phyloP scores from a whole-genome alignment of 2,888 invertebrate genomes.

The Hydrotaea diabolus region DNA sequence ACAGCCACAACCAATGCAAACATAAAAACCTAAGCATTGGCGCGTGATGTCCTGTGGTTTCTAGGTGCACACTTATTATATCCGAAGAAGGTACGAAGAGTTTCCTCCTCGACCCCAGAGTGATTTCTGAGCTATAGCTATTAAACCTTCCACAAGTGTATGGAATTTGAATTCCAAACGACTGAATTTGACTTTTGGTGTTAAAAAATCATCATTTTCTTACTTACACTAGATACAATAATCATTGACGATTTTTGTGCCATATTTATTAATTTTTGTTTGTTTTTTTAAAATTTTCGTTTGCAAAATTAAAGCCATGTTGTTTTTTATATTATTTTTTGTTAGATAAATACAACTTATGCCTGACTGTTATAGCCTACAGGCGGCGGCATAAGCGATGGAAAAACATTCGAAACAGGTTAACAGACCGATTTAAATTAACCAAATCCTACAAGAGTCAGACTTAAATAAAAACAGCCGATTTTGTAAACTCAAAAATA shows the following conservation, averaged over 20 bases:
- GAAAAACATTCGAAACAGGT: slow-evolving; percentile 34
- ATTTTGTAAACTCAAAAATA: neutral
- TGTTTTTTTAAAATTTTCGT: slow-evolving; percentile 29
- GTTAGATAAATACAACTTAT: slow-evolving; percentile 22
- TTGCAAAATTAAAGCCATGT: slow-evolving; percentile 55
- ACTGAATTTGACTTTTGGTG: slow-evolving; percentile 61
- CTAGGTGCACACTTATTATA: neutral
- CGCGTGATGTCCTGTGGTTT: neutral
- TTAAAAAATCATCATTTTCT: slow-evolving; percentile 19
- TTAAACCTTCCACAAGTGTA: slow-evolving; percentile 18
- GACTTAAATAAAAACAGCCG: neutral
- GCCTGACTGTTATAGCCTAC: too few species aligned
- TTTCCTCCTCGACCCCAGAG: neutral
- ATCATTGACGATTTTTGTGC: slow-evolving; percentile 56
- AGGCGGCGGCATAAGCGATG: slow-evolving; percentile 13
- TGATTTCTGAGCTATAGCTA: slow-evolving; percentile 49
- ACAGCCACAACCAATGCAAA: slow-evolving; percentile 70
- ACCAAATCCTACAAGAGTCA: slow-evolving; percentile 7
- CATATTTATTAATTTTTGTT: slow-evolving; percentile 52
- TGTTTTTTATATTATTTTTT: neutral
- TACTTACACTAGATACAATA: neutral
- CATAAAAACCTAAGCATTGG: slow-evolving; percentile 37
- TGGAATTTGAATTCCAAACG: neutral
- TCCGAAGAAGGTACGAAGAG: neutral
- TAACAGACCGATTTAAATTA: neutral